Evolutionary conservation across 2,888 invertebrate species (phyloP).

Genomic region (Eristalis intricaria): DNA sequence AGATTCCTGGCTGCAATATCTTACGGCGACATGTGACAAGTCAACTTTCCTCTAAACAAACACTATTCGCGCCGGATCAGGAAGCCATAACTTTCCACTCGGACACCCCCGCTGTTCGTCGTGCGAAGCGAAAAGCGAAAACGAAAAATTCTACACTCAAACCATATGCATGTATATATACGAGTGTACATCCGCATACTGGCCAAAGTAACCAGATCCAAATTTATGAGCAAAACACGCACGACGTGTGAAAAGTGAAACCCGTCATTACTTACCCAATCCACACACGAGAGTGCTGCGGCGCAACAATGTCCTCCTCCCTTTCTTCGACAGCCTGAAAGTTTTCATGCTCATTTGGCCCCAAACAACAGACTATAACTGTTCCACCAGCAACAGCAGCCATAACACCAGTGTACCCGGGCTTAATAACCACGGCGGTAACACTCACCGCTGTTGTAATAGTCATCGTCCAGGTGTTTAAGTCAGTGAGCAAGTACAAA

Average conservation of each 20-base stretch:
- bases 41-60: not conserved
- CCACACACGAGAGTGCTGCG: not conserved
- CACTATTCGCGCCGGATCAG: not conserved
- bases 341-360: conserved; percentile 20
- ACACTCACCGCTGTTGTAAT: conserved; percentile 66
- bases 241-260: conserved; percentile 52
- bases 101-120: not conserved
- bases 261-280: conserved; percentile 56
- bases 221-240: conserved; percentile 48
- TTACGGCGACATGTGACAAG: not conserved
- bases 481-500: conserved; percentile 59
- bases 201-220: conserved; percentile 55
- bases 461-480: conserved; percentile 71
- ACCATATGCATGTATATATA: not conserved
- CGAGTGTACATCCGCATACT: not conserved
- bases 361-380: conserved; percentile 40
- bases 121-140: not conserved
- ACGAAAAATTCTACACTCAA: conserved; percentile 5
- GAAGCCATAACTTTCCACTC: not conserved
- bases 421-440: conserved; percentile 49
- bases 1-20: not conserved
- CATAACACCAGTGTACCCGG: conserved; percentile 22
- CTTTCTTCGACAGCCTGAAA: conserved; percentile 37
- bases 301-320: conserved; percentile 48
- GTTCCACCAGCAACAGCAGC: conserved; percentile 18